Percentiles rank a stretch among this genome's conserved stretches.
phyloP scores from a whole-genome alignment of 2,888 invertebrate species.

The Zootermopsis nevadensis region DNA sequence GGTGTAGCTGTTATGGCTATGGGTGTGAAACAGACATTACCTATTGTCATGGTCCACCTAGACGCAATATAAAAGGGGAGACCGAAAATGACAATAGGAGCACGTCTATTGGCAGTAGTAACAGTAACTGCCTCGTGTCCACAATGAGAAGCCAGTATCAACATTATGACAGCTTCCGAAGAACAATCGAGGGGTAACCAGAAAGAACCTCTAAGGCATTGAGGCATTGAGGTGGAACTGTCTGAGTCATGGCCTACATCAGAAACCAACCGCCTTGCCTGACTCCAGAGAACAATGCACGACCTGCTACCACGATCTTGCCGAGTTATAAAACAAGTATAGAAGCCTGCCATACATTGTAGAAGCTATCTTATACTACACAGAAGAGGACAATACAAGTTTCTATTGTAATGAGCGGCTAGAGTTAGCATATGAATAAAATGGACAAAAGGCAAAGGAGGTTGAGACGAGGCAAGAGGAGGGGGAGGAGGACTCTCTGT shows the following conservation, averaged over 20 bases:
- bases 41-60: slow-evolving; percentile 19
- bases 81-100: slow-evolving; percentile 21
- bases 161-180: slow-evolving; percentile 15
- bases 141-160: neutral
- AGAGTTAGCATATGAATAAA: slow-evolving; percentile 55
- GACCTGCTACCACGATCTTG: slow-evolving; percentile 44
- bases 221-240: slow-evolving; percentile 15
- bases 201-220: neutral
- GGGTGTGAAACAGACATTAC: neutral
- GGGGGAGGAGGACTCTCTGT: slow-evolving; percentile 48
- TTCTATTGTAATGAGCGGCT: slow-evolving; percentile 54
- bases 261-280: slow-evolving; percentile 15
- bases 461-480: slow-evolving; percentile 41
- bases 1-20: too few relatives aligned
- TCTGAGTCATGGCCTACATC: slow-evolving; percentile 36
- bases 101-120: slow-evolving; percentile 7
- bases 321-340: slow-evolving; percentile 51
- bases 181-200: slow-evolving; percentile 32
- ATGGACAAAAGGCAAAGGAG: slow-evolving; percentile 54
- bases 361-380: slow-evolving; percentile 41
- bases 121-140: neutral
- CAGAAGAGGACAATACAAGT: slow-evolving; percentile 53
- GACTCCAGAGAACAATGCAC: slow-evolving; percentile 38
- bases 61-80: slow-evolving; percentile 10
- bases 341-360: slow-evolving; percentile 49